Conservation (phyloP, 2,797 vertebrate genomes). For the Cuniculus paca region DNA sequence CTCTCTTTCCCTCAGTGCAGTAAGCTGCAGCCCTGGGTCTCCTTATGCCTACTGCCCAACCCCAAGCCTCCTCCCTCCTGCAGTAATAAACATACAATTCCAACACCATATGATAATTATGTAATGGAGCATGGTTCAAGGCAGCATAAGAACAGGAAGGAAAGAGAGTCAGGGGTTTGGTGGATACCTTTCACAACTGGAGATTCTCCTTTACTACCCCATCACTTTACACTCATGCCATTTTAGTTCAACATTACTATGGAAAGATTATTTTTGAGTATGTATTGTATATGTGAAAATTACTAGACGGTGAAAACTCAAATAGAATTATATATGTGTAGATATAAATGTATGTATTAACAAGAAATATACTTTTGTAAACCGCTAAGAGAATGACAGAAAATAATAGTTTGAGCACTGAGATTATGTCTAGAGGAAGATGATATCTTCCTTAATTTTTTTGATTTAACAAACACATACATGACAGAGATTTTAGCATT, state of each 20-base stretch:
- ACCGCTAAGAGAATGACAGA: neutral
- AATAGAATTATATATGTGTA: neutral
- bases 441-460: neutral
- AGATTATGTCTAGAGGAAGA: neutral
- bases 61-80: neutral
- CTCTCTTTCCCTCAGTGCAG: neutral
- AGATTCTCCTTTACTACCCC: neutral
- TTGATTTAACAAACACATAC: neutral
- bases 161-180: neutral
- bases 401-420: slow-evolving; percentile 16
- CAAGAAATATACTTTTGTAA: neutral
- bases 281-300: slow-evolving; percentile 38
- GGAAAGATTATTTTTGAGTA: neutral
- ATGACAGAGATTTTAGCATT: neutral
- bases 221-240: neutral
- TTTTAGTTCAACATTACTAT: neutral
- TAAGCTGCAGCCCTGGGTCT: neutral
- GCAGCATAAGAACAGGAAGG: neutral
- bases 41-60: neutral
- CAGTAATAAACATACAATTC: neutral
- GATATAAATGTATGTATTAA: neutral
- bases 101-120: neutral
- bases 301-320: slow-evolving; percentile 21
- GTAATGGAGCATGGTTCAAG: neutral
- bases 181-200: neutral